Conservation (phyloP, 2,888 invertebrate species). For the Neoaliturus tenellus region DNA sequence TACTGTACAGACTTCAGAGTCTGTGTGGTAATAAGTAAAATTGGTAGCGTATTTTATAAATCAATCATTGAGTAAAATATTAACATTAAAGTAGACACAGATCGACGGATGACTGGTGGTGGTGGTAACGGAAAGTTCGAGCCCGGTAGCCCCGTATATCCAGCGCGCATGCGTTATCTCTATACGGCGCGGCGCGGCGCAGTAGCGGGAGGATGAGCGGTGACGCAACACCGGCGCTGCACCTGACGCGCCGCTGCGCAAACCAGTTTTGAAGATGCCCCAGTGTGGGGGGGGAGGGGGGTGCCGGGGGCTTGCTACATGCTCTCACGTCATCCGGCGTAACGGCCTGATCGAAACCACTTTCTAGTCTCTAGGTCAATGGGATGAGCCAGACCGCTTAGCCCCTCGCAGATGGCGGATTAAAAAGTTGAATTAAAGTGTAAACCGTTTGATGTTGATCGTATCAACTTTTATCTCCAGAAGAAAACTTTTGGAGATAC, state of each 20-base stretch:
- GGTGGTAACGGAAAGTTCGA: too few relatives aligned
- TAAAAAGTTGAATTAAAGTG: too few relatives aligned
- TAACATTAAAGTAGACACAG: too few relatives aligned
- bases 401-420: background rate
- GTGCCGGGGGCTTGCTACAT: background rate
- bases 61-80: too few relatives aligned
- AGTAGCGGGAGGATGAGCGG: background rate
- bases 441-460: too few relatives aligned
- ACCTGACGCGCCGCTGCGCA: constrained; percentile 30
- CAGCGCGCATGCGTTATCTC: background rate
- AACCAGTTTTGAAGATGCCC: constrained; percentile 17
- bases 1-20: too few relatives aligned
- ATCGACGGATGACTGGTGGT: too few relatives aligned
- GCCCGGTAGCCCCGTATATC: background rate
- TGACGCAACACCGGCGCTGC: constrained; percentile 11
- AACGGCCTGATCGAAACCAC: constrained; percentile 12
- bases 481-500: too few relatives aligned
- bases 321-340: background rate
- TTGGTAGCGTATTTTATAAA: too few relatives aligned
- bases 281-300: background rate
- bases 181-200: background rate
- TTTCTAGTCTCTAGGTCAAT: constrained; percentile 16
- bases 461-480: too few relatives aligned
- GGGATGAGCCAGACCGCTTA: background rate
- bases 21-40: too few relatives aligned